Percentiles rank a stretch among this genome's conserved stretches.
Conservation (phyloP, 1,140 invertebrate species). For the Copidosoma floridanum region DNA sequence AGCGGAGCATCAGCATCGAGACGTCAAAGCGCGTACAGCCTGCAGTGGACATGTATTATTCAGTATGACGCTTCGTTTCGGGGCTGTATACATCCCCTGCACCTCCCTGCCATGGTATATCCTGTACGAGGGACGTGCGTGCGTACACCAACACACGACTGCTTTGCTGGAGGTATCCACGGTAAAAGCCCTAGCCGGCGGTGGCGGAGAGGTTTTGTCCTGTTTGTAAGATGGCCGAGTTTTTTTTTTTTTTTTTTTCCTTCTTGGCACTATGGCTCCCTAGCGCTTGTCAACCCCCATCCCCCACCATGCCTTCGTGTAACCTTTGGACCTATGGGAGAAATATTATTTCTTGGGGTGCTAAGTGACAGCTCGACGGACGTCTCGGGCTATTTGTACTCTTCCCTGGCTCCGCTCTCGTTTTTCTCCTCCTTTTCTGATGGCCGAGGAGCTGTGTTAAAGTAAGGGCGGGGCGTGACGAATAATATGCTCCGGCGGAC, state of each 20-base stretch:
- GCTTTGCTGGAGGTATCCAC: constrained; percentile 15
- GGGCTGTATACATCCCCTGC: no score
- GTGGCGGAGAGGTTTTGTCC: background rate
- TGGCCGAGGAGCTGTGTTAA: no score
- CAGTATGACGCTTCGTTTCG: constrained; percentile 47
- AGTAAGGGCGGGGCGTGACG: background rate
- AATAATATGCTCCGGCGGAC: constrained; percentile 3
- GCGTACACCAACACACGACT: no score
- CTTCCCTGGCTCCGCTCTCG: background rate
- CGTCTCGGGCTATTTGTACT: constrained; percentile 38
- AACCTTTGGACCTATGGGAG: constrained; percentile 31
- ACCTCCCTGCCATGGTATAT: no score
- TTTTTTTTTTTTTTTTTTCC: background rate
- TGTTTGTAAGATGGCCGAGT: no score
- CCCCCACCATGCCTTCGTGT: no score
- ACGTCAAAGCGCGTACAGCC: constrained; percentile 41
- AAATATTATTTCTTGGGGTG: constrained; percentile 42
- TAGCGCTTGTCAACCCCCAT: no score
- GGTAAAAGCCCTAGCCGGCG: background rate
- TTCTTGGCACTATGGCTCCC: constrained; percentile 1
- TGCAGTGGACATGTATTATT: constrained; percentile 51
- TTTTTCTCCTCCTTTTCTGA: no score
- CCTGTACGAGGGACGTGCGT: no score
- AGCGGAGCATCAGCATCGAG: constrained; percentile 30
- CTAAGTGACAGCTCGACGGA: constrained; percentile 45